These are phyloP conservation scores for Aix galericulata DNA, from an alignment of 2,113 vertebrate genomes.

Conservation along the genomic window DNA sequence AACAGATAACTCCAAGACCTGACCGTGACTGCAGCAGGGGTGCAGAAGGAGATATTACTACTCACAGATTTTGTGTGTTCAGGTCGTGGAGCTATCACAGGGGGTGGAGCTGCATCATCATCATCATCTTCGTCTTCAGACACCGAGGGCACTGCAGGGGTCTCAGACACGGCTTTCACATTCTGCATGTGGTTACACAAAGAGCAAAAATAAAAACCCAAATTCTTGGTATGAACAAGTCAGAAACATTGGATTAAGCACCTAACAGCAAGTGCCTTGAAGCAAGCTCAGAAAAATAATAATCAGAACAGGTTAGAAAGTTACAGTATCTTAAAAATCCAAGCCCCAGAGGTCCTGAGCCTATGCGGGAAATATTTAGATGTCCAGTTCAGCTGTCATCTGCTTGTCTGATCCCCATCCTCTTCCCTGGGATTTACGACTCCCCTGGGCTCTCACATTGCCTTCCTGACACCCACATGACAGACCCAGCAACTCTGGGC, in stretches of 20 bases:
- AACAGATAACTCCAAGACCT: background rate
- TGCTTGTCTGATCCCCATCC: background rate
- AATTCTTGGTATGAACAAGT: fast-evolving
- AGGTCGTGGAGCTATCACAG: slow-evolving; percentile 91
- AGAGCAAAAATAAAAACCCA: background rate
- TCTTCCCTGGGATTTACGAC: background rate
- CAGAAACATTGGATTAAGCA: background rate
- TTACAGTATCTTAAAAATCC: background rate
- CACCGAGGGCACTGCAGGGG: slow-evolving; percentile 87
- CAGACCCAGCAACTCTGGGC: background rate
- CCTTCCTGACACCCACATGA: background rate
- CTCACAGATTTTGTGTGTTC: slow-evolving; percentile 98
- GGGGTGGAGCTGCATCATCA: slow-evolving; percentile 89
- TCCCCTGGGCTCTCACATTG: background rate
- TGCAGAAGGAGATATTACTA: background rate
- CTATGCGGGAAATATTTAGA: background rate
- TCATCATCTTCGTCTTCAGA: slow-evolving; percentile 92
- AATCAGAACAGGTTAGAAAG: background rate
- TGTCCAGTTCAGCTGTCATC: background rate
- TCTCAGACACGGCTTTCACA: slow-evolving; percentile 90
- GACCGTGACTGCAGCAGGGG: fast-evolving
- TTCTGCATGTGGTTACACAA: slow-evolving; percentile 70
- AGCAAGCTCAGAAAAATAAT: background rate
- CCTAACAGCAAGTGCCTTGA: background rate
- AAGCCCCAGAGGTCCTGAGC: background rate